A percentile compares a stretch with the other conserved stretches of the same genome.
Evolutionary conservation across 2,888 invertebrate genomes (phyloP).

Genomic region (Pecten maximus): DNA sequence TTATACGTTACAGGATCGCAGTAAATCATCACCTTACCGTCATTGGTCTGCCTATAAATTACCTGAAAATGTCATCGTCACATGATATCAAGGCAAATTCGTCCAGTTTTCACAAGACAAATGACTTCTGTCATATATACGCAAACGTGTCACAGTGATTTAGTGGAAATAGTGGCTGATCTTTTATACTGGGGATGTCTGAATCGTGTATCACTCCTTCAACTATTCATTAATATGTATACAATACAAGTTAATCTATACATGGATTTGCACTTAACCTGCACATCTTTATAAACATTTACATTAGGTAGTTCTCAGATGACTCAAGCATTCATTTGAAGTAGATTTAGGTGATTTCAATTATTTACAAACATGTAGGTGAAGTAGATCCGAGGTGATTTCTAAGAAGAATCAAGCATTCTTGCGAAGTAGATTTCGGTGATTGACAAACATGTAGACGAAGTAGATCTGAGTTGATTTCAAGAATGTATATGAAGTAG

Average conservation of each 20-base stretch:
- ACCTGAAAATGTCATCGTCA: constrained; percentile 30
- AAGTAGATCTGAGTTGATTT: not conserved
- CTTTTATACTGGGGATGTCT: not conserved
- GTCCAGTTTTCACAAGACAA: constrained; percentile 25
- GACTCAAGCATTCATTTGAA: not conserved
- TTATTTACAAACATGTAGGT: not conserved
- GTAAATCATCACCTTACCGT: constrained; percentile 44
- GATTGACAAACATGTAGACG: not conserved
- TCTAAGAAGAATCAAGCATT: too few relatives aligned
- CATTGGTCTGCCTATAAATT: constrained; percentile 42
- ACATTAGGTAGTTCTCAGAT: not conserved
- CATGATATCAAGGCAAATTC: constrained; percentile 20
- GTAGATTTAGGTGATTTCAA: not conserved
- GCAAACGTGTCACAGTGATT: constrained; percentile 15
- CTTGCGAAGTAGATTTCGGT: not conserved
- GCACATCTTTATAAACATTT: not conserved
- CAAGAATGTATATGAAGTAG: not conserved
- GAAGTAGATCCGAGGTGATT: not conserved
- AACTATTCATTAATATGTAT: constrained; percentile 17
- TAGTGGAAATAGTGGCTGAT: not conserved
- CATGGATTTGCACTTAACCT: not conserved
- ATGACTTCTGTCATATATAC: not conserved
- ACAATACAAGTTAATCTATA: not conserved
- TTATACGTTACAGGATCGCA: constrained; percentile 17
- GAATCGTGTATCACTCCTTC: not conserved